Evolutionary conservation across 2,888 invertebrate species (phyloP), one percentile per base, ranked within the genome.

Genomic region (Sesia apiformis): DNA sequence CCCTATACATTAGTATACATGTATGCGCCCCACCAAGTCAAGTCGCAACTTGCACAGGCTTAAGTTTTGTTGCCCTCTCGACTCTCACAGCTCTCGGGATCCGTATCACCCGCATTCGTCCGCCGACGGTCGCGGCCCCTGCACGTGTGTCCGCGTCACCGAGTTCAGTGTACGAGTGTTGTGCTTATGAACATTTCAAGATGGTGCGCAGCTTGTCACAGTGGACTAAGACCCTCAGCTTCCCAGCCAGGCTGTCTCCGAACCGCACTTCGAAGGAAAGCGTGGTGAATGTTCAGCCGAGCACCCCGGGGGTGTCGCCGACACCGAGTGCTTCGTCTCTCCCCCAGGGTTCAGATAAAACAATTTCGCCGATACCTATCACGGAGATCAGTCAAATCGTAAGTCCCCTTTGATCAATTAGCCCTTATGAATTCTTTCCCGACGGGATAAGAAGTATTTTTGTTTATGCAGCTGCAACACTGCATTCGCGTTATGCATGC

Each of bases 221-320:
- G 91, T 96, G 96, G 96, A 96, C 96, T 85, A 96, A 96, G 91
- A 96, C 96, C 67, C 91, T 96, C 78, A 96, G 96, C 91, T 96
- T 96, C 82, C 96, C 96, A 59, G 93, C 96, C 72, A 91, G 96
- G 82, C 91, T 96, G 74, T 95, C 95, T 58, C 95, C 96, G 8
- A 95, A 95, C 79, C 93, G 95, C 72, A 93, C 93, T 55, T 93
- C 93, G 49, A 95, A 95, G 85, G 94, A 95, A 77, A 91, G 90
- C 83, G 91, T 92, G 61, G 89, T 91, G 57, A 91, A 91, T 74
- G 90, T 90, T 63, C 91, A 91, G 66, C 90, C 91, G 42, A 89
- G 72, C 56, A 84, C 85, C 54, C 93, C 75, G 64, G 90, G 90
- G 62, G 88, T 88, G 58, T 93, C 93, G 49, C 93, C 93, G 57